These are phyloP conservation scores for Erythrocercus mccallii DNA, from an alignment of 2,113 vertebrate species.

Conservation along the genomic window DNA sequence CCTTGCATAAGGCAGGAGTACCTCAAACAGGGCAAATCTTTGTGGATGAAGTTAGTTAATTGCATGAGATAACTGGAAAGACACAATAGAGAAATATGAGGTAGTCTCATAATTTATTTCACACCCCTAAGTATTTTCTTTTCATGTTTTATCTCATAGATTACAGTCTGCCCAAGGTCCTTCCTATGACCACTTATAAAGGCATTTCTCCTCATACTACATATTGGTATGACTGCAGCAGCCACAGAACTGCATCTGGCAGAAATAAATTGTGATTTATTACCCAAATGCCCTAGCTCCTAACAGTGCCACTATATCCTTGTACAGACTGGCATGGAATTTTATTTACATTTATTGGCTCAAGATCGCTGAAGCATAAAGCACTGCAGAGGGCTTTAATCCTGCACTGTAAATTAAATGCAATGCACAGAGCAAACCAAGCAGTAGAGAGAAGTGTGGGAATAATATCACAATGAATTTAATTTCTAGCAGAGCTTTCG, in stretches of 20 bases:
- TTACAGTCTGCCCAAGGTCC: background rate
- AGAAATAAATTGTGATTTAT: constrained; percentile 62
- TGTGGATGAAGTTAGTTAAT: background rate
- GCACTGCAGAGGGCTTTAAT: constrained; percentile 3
- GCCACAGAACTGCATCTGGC: background rate
- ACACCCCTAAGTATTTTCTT: background rate
- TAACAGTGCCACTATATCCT: constrained; percentile 25
- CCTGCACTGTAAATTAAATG: constrained; percentile 2
- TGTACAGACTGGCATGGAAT: constrained; percentile 46
- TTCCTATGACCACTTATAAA: background rate
- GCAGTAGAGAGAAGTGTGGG: background rate
- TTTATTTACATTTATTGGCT: constrained; percentile 59
- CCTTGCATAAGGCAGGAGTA: background rate
- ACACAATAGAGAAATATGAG: background rate
- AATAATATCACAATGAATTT: background rate
- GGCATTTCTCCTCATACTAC: background rate
- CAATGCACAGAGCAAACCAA: background rate
- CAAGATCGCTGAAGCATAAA: constrained; percentile 56
- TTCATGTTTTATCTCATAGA: background rate
- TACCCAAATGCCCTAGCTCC: constrained; percentile 26
- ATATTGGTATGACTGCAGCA: background rate
- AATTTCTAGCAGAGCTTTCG: background rate
- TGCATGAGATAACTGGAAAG: background rate
- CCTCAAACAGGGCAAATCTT: background rate
- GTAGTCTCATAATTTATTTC: background rate